A percentile compares a stretch with the other conserved stretches of the same genome.
These are phyloP conservation scores for Cephus runcator DNA, from an alignment of 2,888 invertebrate genomes.

Conservation along the genomic window DNA sequence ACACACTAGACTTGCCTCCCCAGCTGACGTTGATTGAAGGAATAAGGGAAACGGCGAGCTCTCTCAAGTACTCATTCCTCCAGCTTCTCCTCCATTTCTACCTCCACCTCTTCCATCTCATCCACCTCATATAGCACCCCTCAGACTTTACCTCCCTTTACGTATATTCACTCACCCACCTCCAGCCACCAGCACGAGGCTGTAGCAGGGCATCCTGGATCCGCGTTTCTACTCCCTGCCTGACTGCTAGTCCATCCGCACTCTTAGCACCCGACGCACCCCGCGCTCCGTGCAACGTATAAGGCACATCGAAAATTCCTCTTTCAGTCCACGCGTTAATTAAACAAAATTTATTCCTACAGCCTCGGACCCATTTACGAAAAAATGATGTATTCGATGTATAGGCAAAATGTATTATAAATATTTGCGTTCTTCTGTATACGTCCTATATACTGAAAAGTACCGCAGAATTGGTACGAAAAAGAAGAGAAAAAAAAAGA, in stretches of 20 bases:
- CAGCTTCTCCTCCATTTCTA: not conserved
- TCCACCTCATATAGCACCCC: not conserved
- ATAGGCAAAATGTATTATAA: too few relatives aligned
- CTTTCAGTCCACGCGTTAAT: slow-evolving; percentile 42
- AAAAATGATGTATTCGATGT: too few relatives aligned
- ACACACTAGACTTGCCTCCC: slow-evolving; percentile 64
- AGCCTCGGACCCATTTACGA: not conserved
- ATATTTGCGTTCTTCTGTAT: too few relatives aligned
- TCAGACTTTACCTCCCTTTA: not conserved
- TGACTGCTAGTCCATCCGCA: not conserved
- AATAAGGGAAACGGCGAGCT: slow-evolving; percentile 64
- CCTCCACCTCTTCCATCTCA: not conserved
- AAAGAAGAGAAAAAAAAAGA: not conserved
- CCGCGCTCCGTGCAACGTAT: slow-evolving; percentile 26
- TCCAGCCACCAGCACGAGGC: not conserved
- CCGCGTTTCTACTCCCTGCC: not conserved
- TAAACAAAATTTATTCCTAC: slow-evolving; percentile 31
- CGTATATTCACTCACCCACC: not conserved
- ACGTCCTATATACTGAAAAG: too few relatives aligned
- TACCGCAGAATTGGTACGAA: not conserved
- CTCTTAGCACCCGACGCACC: slow-evolving; percentile 30
- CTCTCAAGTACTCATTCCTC: slow-evolving; percentile 31
- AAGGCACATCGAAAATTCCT: slow-evolving; percentile 39
- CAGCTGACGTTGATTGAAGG: slow-evolving; percentile 66
- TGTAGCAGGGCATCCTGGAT: not conserved